Conservation (phyloP, 2,888 invertebrate genomes). For the Monopis laevigella region DNA sequence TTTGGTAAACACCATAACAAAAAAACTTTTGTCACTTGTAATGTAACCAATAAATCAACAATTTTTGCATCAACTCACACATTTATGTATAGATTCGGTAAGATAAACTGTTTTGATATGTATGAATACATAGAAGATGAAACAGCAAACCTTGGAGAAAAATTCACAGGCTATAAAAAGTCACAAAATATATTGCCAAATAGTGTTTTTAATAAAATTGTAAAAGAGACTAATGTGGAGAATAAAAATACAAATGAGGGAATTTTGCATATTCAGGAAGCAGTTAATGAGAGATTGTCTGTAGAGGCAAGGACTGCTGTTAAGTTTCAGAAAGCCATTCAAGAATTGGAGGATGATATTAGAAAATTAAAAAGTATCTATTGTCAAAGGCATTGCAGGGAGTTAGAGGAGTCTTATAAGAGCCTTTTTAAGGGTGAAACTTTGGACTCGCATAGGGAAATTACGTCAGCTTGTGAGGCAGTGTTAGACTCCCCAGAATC, state of each 20-base stretch:
- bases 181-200: slow-evolving; percentile 37
- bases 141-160: slow-evolving; percentile 64
- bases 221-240: slow-evolving; percentile 47
- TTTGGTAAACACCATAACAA: slow-evolving; percentile 62
- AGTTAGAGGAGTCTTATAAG: slow-evolving; percentile 36
- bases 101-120: slow-evolving; percentile 61
- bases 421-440: slow-evolving; percentile 37
- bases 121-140: slow-evolving; percentile 63
- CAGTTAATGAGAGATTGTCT: slow-evolving; percentile 43
- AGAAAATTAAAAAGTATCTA: slow-evolving; percentile 52
- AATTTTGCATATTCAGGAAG: slow-evolving; percentile 50
- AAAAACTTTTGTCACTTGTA: slow-evolving; percentile 71
- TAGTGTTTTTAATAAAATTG: slow-evolving; percentile 50
- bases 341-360: slow-evolving; percentile 54
- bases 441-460: slow-evolving; percentile 40
- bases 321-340: slow-evolving; percentile 44
- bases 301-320: slow-evolving; percentile 51
- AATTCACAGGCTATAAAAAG: slow-evolving; percentile 54
- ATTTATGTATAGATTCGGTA: slow-evolving; percentile 70
- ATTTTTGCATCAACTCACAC: slow-evolving; percentile 67
- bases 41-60: slow-evolving; percentile 63
- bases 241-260: slow-evolving; percentile 46
- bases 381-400: slow-evolving; percentile 43
- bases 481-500: slow-evolving; percentile 30
- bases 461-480: slow-evolving; percentile 49